Evolutionary conservation across 2,797 vertebrate genomes (phyloP), one percentile per base, ranked within the genome.

Genomic region (Choloepus didactylus): DNA sequence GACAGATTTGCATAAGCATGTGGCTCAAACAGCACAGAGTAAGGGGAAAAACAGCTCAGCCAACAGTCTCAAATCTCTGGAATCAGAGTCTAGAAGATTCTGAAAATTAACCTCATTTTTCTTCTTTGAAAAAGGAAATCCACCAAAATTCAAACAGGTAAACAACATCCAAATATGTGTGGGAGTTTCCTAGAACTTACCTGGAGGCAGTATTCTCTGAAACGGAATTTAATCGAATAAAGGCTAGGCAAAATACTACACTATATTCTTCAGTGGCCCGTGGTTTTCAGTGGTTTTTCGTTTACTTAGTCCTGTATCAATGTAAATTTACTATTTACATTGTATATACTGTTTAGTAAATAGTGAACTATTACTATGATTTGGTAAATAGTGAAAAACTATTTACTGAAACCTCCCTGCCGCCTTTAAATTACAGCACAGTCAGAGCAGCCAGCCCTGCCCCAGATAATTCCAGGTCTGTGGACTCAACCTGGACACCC

Each of bases 101-200:
- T 80, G 41, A 81, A 84, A 60, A 23, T 44, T 14, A 80, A 54
- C 12, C 35, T 3, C 41, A 35, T n/a, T 29, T 81, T 87, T 79
- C 72, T 21, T 3, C 77, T 69, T 95, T 76, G 72, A 80, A 67
- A 87, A 80, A 73, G 44, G 85, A 77, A 54, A 66, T 51, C 35
- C 21, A 38, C 11, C 70, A 51, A 29, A 84, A 90, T 89, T 75
- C 38, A 38, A 80, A 93, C 19, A 51, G 27, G 27, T 60, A 31
- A 64, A 85, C 12, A 72, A 3, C 73, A 67, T 49, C 31, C 49
- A n/a, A 51, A 31, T 38, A 21, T 44, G 29, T 54, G 23, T 49
- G 25, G 73, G 70, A 70, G 69, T 87, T 73, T 76, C 77, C 60
- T 31, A 70, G 91, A 87, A 19, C 46, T 38, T 69, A 35, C 3